Percentiles rank a stretch among this genome's conserved stretches.
These are phyloP conservation scores for Xylota segnis DNA, from an alignment of 2,888 invertebrate genomes.

Conservation along the genomic window DNA sequence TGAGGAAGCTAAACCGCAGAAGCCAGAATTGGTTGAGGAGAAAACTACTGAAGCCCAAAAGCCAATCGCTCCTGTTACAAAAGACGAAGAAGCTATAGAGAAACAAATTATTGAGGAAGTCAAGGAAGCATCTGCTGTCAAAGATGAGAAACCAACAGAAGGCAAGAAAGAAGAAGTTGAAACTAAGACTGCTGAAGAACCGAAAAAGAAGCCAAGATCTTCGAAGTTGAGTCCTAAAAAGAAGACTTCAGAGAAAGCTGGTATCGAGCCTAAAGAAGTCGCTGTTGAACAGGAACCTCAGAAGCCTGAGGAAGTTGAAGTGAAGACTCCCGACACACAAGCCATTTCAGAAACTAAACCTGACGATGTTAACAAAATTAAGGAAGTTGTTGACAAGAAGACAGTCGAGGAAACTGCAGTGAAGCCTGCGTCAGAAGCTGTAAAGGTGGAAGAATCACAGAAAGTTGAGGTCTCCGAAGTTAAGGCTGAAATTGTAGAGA, in stretches of 20 bases:
- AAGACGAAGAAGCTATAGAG: neutral
- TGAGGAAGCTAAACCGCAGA: constrained; percentile 31
- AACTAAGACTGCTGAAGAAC: constrained; percentile 68
- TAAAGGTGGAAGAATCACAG: constrained; percentile 8
- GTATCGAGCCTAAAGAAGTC: constrained; percentile 16
- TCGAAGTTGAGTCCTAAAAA: constrained; percentile 53
- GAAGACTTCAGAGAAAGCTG: constrained; percentile 49
- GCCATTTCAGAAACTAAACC: neutral
- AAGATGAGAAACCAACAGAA: constrained; percentile 1
- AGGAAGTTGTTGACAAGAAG: neutral
- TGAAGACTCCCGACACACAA: constrained; percentile 29
- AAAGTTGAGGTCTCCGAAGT: constrained; percentile 47
- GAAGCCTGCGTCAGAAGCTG: constrained; percentile 24
- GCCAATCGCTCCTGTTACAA: neutral
- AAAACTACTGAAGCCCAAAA: constrained; percentile 48
- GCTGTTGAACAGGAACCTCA: neutral
- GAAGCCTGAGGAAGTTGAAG: neutral
- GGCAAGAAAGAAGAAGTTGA: constrained; percentile 69
- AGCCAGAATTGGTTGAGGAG: constrained; percentile 30
- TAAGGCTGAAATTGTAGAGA: constrained; percentile 31
- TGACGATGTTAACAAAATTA: constrained; percentile 6
- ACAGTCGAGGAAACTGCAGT: neutral
- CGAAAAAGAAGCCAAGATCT: neutral
- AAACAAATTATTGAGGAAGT: constrained; percentile 24
- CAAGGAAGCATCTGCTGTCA: neutral